Conservation (phyloP, 37 sponge, comb jelly and placozoan genomes). For the Geodia barretti region DNA sequence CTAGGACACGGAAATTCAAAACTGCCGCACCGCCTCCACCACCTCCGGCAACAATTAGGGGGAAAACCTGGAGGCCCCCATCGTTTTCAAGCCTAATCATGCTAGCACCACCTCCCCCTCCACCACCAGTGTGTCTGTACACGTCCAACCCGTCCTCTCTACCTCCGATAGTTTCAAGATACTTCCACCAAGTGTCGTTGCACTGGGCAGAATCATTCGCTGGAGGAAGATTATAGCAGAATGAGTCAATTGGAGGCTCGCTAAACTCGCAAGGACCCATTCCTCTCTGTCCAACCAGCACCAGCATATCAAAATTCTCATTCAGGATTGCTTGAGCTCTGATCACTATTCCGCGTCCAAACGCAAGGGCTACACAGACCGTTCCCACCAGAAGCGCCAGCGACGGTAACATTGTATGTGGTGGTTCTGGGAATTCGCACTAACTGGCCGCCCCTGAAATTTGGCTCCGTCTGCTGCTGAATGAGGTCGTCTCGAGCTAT, state of each 20-base stretch:
- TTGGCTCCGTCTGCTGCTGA: not conserved
- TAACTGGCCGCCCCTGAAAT: conserved; percentile 42
- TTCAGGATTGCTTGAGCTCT: not conserved
- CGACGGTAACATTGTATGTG: conserved; percentile 52
- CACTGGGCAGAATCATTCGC: conserved; percentile 10
- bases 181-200: not conserved
- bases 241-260: not conserved
- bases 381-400: conserved; percentile 63
- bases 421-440: conserved; percentile 45
- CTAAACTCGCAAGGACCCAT: conserved; percentile 36
- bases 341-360: conserved; percentile 20
- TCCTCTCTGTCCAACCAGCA: conserved; percentile 60
- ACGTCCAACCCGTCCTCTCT: not conserved
- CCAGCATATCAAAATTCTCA: conserved; percentile 11
- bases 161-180: not conserved
- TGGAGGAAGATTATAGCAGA: conserved; percentile 15
- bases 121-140: conserved; percentile 28
- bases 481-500: not conserved
- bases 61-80: not conserved
- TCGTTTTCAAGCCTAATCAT: conserved; percentile 12
- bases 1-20: not conserved
- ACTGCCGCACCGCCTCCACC: conserved; percentile 47
- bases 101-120: conserved; percentile 67
- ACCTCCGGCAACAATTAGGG: conserved; percentile 39
- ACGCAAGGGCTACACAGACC: conserved; percentile 44